Conservation (phyloP, 2,797 vertebrate species). For the Hephaestus fuliginosus region DNA sequence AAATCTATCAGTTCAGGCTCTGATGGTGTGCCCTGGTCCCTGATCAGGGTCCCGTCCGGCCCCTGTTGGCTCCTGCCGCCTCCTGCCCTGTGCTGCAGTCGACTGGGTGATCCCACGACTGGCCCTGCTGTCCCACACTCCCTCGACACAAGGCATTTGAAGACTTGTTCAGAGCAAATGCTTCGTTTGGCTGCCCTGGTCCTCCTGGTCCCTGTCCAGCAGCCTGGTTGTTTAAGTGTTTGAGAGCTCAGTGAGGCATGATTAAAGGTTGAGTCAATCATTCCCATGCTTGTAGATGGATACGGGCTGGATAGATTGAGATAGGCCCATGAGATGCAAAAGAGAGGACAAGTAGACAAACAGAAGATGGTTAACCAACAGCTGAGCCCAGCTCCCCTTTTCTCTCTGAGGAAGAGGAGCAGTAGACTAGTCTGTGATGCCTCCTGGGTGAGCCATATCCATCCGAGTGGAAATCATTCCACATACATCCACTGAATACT, state of each 20-base stretch:
- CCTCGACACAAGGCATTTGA: constrained; percentile 64
- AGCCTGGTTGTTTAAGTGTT: constrained; percentile 70
- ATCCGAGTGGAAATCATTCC: constrained; percentile 75
- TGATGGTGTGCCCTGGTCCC: constrained; percentile 73
- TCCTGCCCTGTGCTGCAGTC: constrained; percentile 54
- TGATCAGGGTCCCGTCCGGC: constrained; percentile 31
- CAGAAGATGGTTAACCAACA: constrained; percentile 72
- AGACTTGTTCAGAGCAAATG: constrained; percentile 56
- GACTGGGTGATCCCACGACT: constrained; percentile 54
- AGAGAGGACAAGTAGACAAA: constrained; percentile 56
- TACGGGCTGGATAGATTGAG: constrained; percentile 29
- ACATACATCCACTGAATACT: constrained; percentile 55
- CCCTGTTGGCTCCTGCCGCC: constrained; percentile 41
- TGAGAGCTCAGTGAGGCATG: constrained; percentile 59
- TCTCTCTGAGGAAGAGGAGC: constrained; percentile 59
- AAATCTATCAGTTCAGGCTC: constrained; percentile 57
- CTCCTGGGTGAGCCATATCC: constrained; percentile 58
- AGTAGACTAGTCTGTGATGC: constrained; percentile 45
- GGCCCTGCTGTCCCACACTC: constrained; percentile 50
- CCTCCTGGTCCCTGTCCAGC: constrained; percentile 64
- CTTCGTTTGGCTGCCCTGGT: constrained; percentile 23
- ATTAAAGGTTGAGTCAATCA: constrained; percentile 53
- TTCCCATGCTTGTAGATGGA: constrained; percentile 44
- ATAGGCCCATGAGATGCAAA: constrained; percentile 38
- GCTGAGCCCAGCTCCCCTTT: constrained; percentile 75